Evolutionary conservation across 2,888 invertebrate genomes (phyloP).

Genomic region (Ormyrus nitidulus): DNA sequence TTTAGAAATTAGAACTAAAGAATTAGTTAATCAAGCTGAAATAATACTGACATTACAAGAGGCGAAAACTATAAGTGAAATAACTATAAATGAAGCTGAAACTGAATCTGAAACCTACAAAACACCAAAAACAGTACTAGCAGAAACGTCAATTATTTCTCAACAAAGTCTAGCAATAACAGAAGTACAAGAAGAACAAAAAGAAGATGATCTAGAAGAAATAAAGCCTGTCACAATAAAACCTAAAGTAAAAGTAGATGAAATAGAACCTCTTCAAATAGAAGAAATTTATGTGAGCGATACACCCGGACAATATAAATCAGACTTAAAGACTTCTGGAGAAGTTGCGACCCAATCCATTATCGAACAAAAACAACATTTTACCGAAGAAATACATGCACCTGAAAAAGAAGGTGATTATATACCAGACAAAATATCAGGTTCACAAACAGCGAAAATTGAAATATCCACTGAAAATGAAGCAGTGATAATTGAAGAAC

Average conservation of each 20-base stretch:
- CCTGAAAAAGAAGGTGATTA: slow-evolving; percentile 84
- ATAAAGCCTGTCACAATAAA: slow-evolving; percentile 76
- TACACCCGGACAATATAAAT: slow-evolving; percentile 86
- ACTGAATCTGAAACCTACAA: slow-evolving; percentile 76
- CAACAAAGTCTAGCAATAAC: slow-evolving; percentile 81
- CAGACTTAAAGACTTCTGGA: slow-evolving; percentile 87
- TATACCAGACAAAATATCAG: slow-evolving; percentile 79
- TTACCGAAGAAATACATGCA: slow-evolving; percentile 81
- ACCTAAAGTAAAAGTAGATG: slow-evolving; percentile 80
- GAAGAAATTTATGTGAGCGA: slow-evolving; percentile 83
- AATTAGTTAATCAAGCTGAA: slow-evolving; percentile 76
- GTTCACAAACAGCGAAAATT: slow-evolving; percentile 79
- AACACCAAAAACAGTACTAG: slow-evolving; percentile 77
- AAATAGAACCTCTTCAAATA: slow-evolving; percentile 81
- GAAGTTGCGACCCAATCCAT: slow-evolving; percentile 84
- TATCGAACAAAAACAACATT: slow-evolving; percentile 81
- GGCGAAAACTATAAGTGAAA: slow-evolving; percentile 82
- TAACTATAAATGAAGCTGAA: slow-evolving; percentile 80
- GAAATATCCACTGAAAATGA: slow-evolving; percentile 79
- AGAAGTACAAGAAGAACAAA: slow-evolving; percentile 81
- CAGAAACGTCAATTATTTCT: slow-evolving; percentile 79
- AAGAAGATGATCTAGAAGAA: slow-evolving; percentile 79
- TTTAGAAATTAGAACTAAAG: slow-evolving; percentile 14
- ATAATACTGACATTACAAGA: slow-evolving; percentile 80
- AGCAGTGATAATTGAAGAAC: slow-evolving; percentile 78